Conservation (phyloP, 2,797 vertebrate species). For the Percopsis omiscomaycus region DNA sequence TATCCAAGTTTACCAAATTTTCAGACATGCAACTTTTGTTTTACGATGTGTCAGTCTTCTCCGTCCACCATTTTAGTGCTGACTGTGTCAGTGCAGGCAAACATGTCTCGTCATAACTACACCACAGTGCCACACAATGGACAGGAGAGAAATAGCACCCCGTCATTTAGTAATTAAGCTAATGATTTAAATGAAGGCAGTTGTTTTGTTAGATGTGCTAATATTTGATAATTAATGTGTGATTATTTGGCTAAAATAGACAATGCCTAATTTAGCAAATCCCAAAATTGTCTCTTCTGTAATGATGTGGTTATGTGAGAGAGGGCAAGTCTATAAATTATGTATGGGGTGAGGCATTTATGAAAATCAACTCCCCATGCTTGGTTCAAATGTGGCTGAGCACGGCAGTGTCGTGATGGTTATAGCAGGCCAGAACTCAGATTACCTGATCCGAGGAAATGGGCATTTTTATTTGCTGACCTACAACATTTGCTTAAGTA, state of each 20-base stretch:
- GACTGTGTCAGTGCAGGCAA: constrained; percentile 23
- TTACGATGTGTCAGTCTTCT: not conserved
- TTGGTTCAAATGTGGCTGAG: constrained; percentile 3
- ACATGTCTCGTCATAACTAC: constrained; percentile 44
- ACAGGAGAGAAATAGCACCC: constrained; percentile 52
- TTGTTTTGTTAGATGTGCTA: too few relatives aligned
- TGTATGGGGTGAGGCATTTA: constrained; percentile 14
- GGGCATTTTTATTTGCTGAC: too few relatives aligned
- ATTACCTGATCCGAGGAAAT: too few relatives aligned
- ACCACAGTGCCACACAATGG: constrained; percentile 76
- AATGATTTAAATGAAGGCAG: too few relatives aligned
- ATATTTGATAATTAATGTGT: too few relatives aligned
- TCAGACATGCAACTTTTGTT: not conserved
- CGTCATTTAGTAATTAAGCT: not conserved
- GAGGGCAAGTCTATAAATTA: constrained; percentile 14
- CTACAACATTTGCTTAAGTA: too few relatives aligned
- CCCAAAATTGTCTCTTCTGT: not conserved
- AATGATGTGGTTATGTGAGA: not conserved
- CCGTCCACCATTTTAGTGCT: constrained; percentile 51
- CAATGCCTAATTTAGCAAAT: not conserved
- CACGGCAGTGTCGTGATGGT: not conserved
- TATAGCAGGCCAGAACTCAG: not conserved
- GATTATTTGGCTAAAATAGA: too few relatives aligned
- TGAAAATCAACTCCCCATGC: constrained; percentile 4
- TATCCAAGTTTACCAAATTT: too few relatives aligned